Evolutionary conservation across 92 coral and sea anemone species (phyloP), one percentile per base, ranked within the genome.

Genomic region (Paragorgia papillata): DNA sequence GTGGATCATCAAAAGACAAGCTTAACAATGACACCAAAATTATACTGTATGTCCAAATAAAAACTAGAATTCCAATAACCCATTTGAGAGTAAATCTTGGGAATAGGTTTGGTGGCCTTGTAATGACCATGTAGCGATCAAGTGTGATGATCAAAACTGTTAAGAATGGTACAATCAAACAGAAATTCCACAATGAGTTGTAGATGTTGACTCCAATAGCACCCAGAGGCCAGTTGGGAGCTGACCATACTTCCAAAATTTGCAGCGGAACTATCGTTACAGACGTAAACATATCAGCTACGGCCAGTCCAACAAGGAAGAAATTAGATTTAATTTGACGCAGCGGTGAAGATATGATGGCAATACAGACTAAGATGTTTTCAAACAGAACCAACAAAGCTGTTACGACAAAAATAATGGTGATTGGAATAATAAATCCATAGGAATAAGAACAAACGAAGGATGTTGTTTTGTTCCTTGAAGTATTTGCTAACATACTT

Each of bases 111-210:
- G 20, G 14, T 12, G 29, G 40, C 17, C 54, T 46, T 29, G 62
- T 50, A 28, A 85, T 85, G 46, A 85, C 89, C 61, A 59, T 67
- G 61, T 40, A 85, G 29, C 89, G 89, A 39, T 86, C 89, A 27
- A 82, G 53, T 18, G 86, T 86, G 41, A 82, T 82, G 0, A 79
- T 66, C 13, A 78, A 24, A 35, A 83, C 71, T 21, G 87, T 79
- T 44, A 65, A 31, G 50, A 77, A 83, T 24, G 87, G 62, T 34
- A 74, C 35, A 15, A 55, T 79, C 13, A 83, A 50, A 1, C 67
- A 78, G 57, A 83, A 83, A 1, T 76, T 13, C 87, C 87, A 83
- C 32, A 78, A 27, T 1, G 79, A 64, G 60, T 83, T 83, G 28
- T 51, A 55, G 20, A 67, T 32, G 50, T 77, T 35, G 10, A 69